Percentiles rank a stretch among this genome's conserved stretches.
Conservation (phyloP, 2,113 vertebrate species). For the Xenopus laevis region DNA sequence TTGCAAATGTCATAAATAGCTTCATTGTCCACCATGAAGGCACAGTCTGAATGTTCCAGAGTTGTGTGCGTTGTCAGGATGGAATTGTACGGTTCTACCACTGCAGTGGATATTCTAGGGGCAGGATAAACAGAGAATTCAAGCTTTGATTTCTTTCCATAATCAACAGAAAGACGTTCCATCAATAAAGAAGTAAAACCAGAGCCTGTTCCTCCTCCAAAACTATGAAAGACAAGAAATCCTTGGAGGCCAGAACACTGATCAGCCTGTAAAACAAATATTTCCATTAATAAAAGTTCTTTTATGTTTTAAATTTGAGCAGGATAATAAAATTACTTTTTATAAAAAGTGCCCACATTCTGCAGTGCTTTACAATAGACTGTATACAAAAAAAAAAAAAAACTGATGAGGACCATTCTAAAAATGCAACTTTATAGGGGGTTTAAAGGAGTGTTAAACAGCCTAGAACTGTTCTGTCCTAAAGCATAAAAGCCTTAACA, state of each 20-base stretch:
- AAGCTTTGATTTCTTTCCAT: conserved; percentile 47
- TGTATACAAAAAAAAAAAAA: too few species aligned
- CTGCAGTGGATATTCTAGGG: conserved; percentile 40
- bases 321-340: too few species aligned
- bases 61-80: conserved; percentile 24
- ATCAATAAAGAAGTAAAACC: conserved; percentile 63
- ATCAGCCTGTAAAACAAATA: conserved; percentile 25
- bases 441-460: too few species aligned
- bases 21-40: conserved; percentile 54
- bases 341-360: too few species aligned
- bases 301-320: too few species aligned
- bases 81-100: conserved; percentile 53
- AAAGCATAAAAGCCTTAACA: too few species aligned
- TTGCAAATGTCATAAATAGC: conserved; percentile 19
- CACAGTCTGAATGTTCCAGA: conserved; percentile 20
- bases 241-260: conserved; percentile 11
- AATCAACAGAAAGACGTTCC: conserved; percentile 60
- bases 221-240: conserved; percentile 34
- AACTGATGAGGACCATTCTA: too few species aligned
- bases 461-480: too few species aligned
- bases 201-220: conserved; percentile 56
- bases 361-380: too few species aligned
- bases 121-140: conserved; percentile 44
- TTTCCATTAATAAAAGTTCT: too few species aligned
- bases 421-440: too few species aligned